Evolutionary conservation across 2,888 invertebrate species (phyloP).

Genomic region (Griposia aprilina): DNA sequence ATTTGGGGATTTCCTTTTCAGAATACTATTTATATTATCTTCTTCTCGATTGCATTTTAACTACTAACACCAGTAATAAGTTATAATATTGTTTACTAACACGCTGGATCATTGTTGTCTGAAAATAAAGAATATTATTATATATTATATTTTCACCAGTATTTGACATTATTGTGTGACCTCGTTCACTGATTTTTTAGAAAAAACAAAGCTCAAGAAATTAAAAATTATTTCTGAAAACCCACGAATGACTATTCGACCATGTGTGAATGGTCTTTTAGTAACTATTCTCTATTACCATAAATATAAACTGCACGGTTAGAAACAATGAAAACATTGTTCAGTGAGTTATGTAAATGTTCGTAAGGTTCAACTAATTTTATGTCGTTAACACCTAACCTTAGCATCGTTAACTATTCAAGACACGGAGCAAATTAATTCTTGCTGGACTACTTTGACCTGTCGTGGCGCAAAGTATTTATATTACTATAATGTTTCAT

Average conservation of each 20-base stretch:
- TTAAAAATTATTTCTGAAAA: too few species aligned
- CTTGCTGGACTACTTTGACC: conserved; percentile 42
- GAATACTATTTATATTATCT: too few species aligned
- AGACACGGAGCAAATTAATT: conserved; percentile 43
- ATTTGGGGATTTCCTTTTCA: too few species aligned
- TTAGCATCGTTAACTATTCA: conserved; percentile 39
- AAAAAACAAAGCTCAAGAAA: too few species aligned
- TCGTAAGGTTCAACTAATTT: conserved; percentile 44
- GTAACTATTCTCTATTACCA: background rate
- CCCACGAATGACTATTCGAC: background rate
- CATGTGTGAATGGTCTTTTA: background rate
- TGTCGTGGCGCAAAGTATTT: conserved; percentile 17
- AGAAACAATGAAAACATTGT: conserved; percentile 31
- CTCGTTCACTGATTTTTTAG: too few species aligned
- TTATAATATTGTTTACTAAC: too few species aligned
- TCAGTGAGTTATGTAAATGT: conserved; percentile 22
- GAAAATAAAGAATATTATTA: too few species aligned
- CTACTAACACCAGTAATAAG: too few species aligned
- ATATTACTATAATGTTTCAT: conserved; percentile 3
- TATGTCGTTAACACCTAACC: conserved; percentile 49
- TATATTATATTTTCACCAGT: too few species aligned
- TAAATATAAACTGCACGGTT: conserved; percentile 17
- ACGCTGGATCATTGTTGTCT: too few species aligned
- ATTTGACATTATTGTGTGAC: too few species aligned
- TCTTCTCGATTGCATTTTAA: too few species aligned